Evolutionary conservation across 1,140 invertebrate species (phyloP), one percentile per base, ranked within the genome.

Genomic region (Drosophila sp.): DNA sequence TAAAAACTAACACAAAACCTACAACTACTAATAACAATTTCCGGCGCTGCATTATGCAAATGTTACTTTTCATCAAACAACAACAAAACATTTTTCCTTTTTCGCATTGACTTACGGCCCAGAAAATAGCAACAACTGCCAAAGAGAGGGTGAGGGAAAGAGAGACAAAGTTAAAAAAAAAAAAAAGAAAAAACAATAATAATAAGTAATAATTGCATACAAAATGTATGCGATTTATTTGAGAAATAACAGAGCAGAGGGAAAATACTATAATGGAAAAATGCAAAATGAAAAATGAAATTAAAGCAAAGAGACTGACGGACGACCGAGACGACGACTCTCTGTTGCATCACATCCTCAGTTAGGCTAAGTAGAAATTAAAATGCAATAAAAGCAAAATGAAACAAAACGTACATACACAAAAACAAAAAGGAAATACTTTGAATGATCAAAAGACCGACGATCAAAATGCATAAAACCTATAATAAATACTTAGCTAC

Each of bases 141-240:
- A 29, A 23, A 30, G n/a, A 32, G 5, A 69, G 30, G 56, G 44
- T 50, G 10, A 38, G 33, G 10, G 7, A 38, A 8, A 10, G 10
- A 38, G 35, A 38, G 35, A 38, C 10, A 38, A 11, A 2, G 35
- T 38, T 38, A 38, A 30, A n/a, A 44, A 67, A 55, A 32, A 47
- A 17, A 61, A 66, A 54, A 65, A 66, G 30, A 47, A 58, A 66
- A 58, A 75, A 75, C 57, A 60, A 60, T 35, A 69, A 80, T 58
- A 50, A 50, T 50, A 78, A 72, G 61, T 64, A 78, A 85, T 85
- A 85, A 85, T 85, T 85, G 81, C 81, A 85, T 85, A 82, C 81
- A 86, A 86, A 85, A 85, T 85, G 82, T 85, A 79, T 82, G 81
- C 81, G 81, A 85, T 85, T 85, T 85, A 85, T 85, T 85, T 85